phyloP scores from a whole-genome alignment of 2,113 vertebrate species.

The Vidua macroura region DNA sequence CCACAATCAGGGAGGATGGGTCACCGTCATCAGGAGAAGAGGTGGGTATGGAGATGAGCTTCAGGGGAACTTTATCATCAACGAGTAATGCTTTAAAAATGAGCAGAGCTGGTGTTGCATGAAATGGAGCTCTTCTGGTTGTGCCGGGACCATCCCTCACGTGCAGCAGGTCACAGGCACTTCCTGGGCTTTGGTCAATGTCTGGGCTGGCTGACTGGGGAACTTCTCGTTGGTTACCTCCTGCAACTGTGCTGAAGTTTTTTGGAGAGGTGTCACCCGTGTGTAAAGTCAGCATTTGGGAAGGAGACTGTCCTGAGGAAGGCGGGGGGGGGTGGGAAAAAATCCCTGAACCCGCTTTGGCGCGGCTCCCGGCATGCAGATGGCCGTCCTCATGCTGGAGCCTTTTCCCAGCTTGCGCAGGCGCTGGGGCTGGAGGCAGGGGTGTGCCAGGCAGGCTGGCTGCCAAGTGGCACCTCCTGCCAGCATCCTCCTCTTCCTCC shows the following conservation, averaged over 20 bases:
- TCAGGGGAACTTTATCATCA: background rate
- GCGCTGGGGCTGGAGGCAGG: background rate
- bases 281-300: background rate
- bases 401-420: conserved; percentile 30
- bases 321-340: background rate
- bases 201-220: background rate
- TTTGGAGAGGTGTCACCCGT: background rate
- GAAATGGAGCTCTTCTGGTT: background rate
- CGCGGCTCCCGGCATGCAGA: background rate
- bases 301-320: background rate
- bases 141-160: background rate
- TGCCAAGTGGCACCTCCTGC: conserved; percentile 11
- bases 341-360: conserved; percentile 11
- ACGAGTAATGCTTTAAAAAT: background rate
- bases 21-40: conserved; percentile 12
- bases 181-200: background rate
- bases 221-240: background rate
- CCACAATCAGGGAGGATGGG: conserved; percentile 21
- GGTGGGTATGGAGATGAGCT: conserved; percentile 11
- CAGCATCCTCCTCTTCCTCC: conserved; percentile 10
- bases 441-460: background rate
- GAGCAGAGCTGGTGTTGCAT: background rate
- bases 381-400: conserved; percentile 20
- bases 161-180: background rate
- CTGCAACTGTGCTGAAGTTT: background rate